These are phyloP conservation scores for Pseudolycoriella hygida DNA, from an alignment of 2,888 invertebrate genomes.

Conservation along the genomic window DNA sequence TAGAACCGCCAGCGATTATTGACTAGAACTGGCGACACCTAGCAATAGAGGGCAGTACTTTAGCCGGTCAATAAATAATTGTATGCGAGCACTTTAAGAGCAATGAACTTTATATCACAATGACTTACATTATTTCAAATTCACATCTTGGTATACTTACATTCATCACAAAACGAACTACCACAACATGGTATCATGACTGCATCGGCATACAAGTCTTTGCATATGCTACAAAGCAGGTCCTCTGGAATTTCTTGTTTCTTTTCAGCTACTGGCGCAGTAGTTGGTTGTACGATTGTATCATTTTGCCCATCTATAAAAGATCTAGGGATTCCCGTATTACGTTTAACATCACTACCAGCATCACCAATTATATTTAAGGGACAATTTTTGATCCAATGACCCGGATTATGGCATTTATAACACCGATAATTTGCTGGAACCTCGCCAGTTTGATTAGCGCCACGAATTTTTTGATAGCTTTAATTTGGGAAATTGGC, in stretches of 20 bases:
- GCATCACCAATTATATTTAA: constrained; percentile 19
- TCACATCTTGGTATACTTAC: constrained; percentile 44
- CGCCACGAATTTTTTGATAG: constrained; percentile 75
- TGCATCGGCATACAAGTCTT: constrained; percentile 83
- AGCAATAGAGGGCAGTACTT: too few relatives aligned
- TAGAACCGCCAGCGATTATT: too few relatives aligned
- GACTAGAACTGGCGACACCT: too few relatives aligned
- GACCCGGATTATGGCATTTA: constrained; percentile 87
- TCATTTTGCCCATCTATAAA: constrained; percentile 73
- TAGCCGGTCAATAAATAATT: too few relatives aligned
- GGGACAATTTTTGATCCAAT: constrained; percentile 96
- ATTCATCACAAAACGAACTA: constrained; percentile 96
- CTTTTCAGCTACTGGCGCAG: constrained; percentile 26
- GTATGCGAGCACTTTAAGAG: too few relatives aligned
- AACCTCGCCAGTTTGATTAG: constrained; percentile 75
- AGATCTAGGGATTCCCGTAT: constrained; percentile 93
- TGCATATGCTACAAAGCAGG: constrained; percentile 79
- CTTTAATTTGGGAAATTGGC: constrained; percentile 30
- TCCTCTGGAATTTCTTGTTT: constrained; percentile 76
- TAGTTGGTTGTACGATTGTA: constrained; percentile 22
- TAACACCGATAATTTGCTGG: constrained; percentile 87
- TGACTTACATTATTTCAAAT: too few relatives aligned
- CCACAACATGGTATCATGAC: constrained; percentile 98
- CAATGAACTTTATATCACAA: too few relatives aligned
- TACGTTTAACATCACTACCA: constrained; percentile 64